Evolutionary conservation across 2,113 vertebrate genomes (phyloP), one percentile per base, ranked within the genome.

Genomic region (Chloropsis cyanopogon): DNA sequence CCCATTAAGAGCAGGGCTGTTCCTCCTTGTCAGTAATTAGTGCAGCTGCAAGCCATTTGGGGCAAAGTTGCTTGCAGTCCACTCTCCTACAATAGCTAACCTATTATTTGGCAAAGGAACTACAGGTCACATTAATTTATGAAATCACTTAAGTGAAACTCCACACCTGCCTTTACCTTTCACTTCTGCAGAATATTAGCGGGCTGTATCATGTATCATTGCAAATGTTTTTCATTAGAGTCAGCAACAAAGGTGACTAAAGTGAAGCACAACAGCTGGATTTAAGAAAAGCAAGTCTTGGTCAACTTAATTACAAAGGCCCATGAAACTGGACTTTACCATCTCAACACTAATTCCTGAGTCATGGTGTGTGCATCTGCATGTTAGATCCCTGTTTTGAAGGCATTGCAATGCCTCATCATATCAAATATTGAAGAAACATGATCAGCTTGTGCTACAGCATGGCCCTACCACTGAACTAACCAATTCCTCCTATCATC

Each of bases 121-220:
- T 71, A 47, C 86, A 82, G 93, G 88, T 82, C 88, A 80, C 78
- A 64, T 73, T 49, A 93, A 95, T 97, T 87, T 93, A 96, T 92
- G 28, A 96, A 96, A 95, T 95, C 86, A 70, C 66, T 89, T 66
- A 66, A 80, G 47, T 92, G 96, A 92, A 96, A 95, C 52, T 35
- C 31, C 25, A 94, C 81, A 94, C 91, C 76, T 82, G 66, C 46
- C 59, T 80, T 77, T 86, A 63, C 66, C 54, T 79, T 87, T 79
- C 57, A 41, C 77, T 7, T 91, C 66, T 86, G 54, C 83, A 82
- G 75, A 81, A 64, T 2, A 0, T 70, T 70, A 77, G 33, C 59
- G 92, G 70, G 15, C 50, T 66, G 11, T 80, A 90, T 96, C 91
- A 77, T 0, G 0, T 96, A 63, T 76, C 96, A 57, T 24, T 66